Conservation (phyloP, 2,888 invertebrate species). For the Drosophila tripunctata region DNA sequence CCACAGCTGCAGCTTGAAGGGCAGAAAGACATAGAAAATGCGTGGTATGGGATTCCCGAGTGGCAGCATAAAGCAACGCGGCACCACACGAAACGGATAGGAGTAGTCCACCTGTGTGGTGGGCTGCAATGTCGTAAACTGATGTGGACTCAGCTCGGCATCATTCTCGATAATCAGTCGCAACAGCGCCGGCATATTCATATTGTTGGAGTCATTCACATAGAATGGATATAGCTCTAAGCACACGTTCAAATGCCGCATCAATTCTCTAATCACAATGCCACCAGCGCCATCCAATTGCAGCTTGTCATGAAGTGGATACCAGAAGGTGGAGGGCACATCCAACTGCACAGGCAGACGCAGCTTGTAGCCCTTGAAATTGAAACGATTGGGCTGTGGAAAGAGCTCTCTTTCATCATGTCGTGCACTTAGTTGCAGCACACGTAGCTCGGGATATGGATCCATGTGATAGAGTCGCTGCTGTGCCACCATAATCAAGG, state of each 20-base stretch:
- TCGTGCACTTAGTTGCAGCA: conserved; percentile 12
- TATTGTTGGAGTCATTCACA: conserved; percentile 52
- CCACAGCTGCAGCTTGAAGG: conserved; percentile 53
- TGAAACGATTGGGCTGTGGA: conserved; percentile 20
- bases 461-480: conserved; percentile 55
- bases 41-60: conserved; percentile 26
- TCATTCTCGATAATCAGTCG: conserved; percentile 29
- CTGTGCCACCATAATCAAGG: conserved; percentile 49
- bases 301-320: background rate
- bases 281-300: conserved; percentile 59
- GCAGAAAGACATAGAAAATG: conserved; percentile 50
- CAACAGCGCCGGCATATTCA: conserved; percentile 48
- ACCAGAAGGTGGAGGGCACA: conserved; percentile 66
- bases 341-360: conserved; percentile 65
- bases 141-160: conserved; percentile 63
- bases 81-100: conserved; percentile 52
- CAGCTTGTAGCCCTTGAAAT: conserved; percentile 58
- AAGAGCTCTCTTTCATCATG: conserved; percentile 37
- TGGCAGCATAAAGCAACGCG: conserved; percentile 66
- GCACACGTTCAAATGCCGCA: conserved; percentile 58
- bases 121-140: conserved; percentile 48
- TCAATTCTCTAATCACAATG: conserved; percentile 44
- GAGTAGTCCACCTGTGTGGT: conserved; percentile 54
- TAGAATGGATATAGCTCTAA: conserved; percentile 42
- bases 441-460: conserved; percentile 63